Evolutionary conservation across 2,113 vertebrate species (phyloP), one percentile per base, ranked within the genome.

Genomic region (Nicator chloris): DNA sequence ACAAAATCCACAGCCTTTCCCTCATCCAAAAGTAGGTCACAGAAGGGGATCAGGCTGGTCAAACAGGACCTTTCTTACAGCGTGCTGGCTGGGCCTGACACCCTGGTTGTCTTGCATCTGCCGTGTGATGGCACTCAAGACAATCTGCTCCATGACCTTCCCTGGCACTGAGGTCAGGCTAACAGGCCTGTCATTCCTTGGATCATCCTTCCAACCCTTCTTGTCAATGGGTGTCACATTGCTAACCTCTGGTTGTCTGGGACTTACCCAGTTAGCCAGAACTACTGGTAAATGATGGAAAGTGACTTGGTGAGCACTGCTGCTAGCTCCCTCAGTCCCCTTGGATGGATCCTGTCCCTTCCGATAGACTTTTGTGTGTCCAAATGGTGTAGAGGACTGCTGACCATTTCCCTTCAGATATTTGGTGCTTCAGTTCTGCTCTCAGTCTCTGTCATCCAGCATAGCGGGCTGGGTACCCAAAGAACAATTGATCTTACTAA

Each of bases 61-160:
- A 59, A 28, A 44, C 14, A 66, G 44, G 68, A 59, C 13, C 44
- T 65, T 42, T 51, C 37, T 33, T 37, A 44, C 31, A 65, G 10
- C 27, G 1, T 16, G 3, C 59, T 65, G 51, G 18, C 33, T 20
- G 28, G 51, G 13, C 13, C 39, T 66, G 69, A 26, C 0, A 0
- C 15, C 15, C 7, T 37, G 27, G 19, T 17, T 51, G 44, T 45
- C 37, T 15, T 30, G 33, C 11, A 45, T 9, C 10, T 73, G 19
- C 33, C 0, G 0, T 51, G 28, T 59, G 60, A 21, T 66, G 39
- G 23, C 33, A 9, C 28, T 45, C 44, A 20, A 20, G 37, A 33
- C 9, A 6, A 10, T 51, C 33, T 66, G 37, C 37, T 65, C 68
- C 23, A 4, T 33, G 33, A 51, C 33, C 33, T 66, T 45, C 33